Evolutionary conservation across 2,888 invertebrate species (phyloP).

Genomic region (Caradrina clavipalpis): DNA sequence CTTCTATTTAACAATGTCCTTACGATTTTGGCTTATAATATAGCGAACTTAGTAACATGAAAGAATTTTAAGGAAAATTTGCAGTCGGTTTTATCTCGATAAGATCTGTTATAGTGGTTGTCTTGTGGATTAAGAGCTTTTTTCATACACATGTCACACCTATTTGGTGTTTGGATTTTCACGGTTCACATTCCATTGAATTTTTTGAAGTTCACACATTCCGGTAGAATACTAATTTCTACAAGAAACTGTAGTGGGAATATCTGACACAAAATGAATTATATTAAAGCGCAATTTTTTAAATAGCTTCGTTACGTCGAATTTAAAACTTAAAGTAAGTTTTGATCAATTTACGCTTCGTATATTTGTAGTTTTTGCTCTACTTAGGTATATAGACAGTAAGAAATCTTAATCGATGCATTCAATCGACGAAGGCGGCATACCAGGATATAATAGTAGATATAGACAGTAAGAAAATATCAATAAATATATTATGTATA

Average conservation of each 20-base stretch:
- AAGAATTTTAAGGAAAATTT: slow-evolving; percentile 15
- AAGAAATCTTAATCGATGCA: not conserved
- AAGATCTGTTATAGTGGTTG: slow-evolving; percentile 5
- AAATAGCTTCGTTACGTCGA: slow-evolving; percentile 3
- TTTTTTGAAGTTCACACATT: not conserved
- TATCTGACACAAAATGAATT: slow-evolving; percentile 26
- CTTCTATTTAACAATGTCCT: slow-evolving; percentile 13
- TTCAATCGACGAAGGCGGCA: slow-evolving; percentile 1
- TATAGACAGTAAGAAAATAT: not conserved
- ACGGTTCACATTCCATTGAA: not conserved
- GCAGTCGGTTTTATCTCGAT: slow-evolving; percentile 1
- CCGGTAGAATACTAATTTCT: not conserved
- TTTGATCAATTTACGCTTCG: slow-evolving; percentile 12
- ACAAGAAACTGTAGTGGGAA: slow-evolving; percentile 32
- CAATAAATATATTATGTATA: not conserved
- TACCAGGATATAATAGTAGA: not conserved
- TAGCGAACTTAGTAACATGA: slow-evolving; percentile 29
- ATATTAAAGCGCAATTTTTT: slow-evolving; percentile 6
- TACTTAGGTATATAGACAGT: not conserved
- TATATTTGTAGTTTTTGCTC: not conserved
- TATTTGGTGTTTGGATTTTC: not conserved
- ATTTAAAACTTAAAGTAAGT: slow-evolving; percentile 9
- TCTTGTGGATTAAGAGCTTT: slow-evolving; percentile 6
- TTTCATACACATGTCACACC: not conserved
- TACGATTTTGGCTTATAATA: slow-evolving; percentile 26